A percentile compares a stretch with the other conserved stretches of the same genome.
Conservation (phyloP, 2,888 invertebrate species). For the Mellilla xanthometata region DNA sequence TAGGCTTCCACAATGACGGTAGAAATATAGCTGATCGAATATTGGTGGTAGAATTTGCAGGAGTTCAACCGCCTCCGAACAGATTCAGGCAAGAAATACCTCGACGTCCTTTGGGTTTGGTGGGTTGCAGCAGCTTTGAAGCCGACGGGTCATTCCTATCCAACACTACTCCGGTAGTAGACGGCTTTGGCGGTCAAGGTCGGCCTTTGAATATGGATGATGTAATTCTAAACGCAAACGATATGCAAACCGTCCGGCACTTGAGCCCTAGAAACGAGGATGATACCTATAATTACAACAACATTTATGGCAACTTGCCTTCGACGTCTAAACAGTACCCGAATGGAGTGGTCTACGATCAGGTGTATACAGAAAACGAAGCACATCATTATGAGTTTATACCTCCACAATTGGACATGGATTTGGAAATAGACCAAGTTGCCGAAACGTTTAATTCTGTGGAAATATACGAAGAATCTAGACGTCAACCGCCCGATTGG, state of each 20-base stretch:
- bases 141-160: slow-evolving; percentile 73
- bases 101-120: slow-evolving; percentile 63
- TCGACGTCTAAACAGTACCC: slow-evolving; percentile 51
- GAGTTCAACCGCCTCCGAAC: slow-evolving; percentile 57
- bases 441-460: slow-evolving; percentile 67
- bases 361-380: slow-evolving; percentile 71
- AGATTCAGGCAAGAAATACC: slow-evolving; percentile 62
- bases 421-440: slow-evolving; percentile 59
- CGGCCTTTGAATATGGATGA: slow-evolving; percentile 72
- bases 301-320: slow-evolving; percentile 62
- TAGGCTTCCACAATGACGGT: slow-evolving; percentile 95
- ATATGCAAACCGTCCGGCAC: slow-evolving; percentile 56
- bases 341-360: slow-evolving; percentile 64
- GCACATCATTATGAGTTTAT: slow-evolving; percentile 68
- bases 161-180: slow-evolving; percentile 76
- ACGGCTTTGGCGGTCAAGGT: slow-evolving; percentile 76
- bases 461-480: slow-evolving; percentile 65
- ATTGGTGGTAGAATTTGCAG: slow-evolving; percentile 88
- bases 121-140: slow-evolving; percentile 70
- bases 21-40: slow-evolving; percentile 92
- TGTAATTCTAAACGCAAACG: slow-evolving; percentile 63
- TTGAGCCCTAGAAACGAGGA: slow-evolving; percentile 61
- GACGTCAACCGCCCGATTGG: slow-evolving; percentile 52
- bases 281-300: slow-evolving; percentile 77
- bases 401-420: slow-evolving; percentile 53